A percentile compares a stretch with the other conserved stretches of the same genome.
phyloP scores from a whole-genome alignment of 2,888 invertebrate genomes.

The Ethmia dodecea region DNA sequence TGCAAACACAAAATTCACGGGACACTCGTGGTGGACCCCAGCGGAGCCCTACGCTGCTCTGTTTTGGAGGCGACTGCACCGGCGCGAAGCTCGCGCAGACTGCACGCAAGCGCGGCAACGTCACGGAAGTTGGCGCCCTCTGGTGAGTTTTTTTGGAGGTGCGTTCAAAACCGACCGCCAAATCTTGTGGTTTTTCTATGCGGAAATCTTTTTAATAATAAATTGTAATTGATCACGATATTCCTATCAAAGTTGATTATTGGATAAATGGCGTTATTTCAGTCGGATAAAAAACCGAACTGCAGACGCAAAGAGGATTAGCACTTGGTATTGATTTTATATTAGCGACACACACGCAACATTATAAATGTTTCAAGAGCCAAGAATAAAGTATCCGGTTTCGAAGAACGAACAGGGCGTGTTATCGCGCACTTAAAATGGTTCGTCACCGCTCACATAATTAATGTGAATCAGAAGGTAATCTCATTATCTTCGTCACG shows the following conservation, averaged over 20 bases:
- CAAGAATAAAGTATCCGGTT: slow-evolving; percentile 25
- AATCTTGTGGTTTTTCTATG: slow-evolving; percentile 28
- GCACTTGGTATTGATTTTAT: slow-evolving; percentile 59
- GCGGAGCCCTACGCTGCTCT: slow-evolving; percentile 34
- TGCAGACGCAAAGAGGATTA: slow-evolving; percentile 15
- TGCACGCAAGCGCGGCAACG: slow-evolving; percentile 48
- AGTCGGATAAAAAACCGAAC: not conserved
- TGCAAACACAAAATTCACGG: slow-evolving; percentile 19
- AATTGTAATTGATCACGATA: not conserved
- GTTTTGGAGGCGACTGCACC: slow-evolving; percentile 48
- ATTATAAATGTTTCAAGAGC: slow-evolving; percentile 18
- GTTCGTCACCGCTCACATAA: slow-evolving; percentile 71
- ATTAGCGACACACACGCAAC: slow-evolving; percentile 34
- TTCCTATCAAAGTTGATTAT: too few relatives aligned
- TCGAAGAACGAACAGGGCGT: slow-evolving; percentile 42
- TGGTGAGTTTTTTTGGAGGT: slow-evolving; percentile 27
- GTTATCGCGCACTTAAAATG: slow-evolving; percentile 68
- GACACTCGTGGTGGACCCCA: slow-evolving; percentile 33
- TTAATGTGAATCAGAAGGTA: slow-evolving; percentile 64
- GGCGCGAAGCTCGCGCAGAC: slow-evolving; percentile 52
- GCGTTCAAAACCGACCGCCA: slow-evolving; percentile 59
- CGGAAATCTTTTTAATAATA: slow-evolving; percentile 1
- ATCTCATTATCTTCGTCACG: slow-evolving; percentile 45
- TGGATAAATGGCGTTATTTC: not conserved
- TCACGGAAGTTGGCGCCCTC: slow-evolving; percentile 35